Evolutionary conservation across 92 coral and sea anemone species (phyloP).

Genomic region (Isaurus tuberculatus): DNA sequence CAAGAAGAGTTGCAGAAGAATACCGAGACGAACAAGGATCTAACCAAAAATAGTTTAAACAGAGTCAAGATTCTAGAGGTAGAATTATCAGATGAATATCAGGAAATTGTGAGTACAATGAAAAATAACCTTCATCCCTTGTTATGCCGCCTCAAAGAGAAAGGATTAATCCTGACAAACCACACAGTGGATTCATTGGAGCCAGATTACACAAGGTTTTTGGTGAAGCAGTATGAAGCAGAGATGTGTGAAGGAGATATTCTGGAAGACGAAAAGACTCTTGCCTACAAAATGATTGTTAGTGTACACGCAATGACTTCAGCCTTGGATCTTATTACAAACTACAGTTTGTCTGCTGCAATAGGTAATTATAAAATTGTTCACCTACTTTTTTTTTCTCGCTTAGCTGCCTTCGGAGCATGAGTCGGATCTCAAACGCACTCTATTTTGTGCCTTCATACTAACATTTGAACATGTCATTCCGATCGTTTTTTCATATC

Average conservation of each 20-base stretch:
- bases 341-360: slow-evolving; percentile 82
- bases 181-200: slow-evolving; percentile 58
- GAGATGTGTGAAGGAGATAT: slow-evolving; percentile 41
- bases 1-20: slow-evolving; percentile 20
- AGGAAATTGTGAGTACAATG: slow-evolving; percentile 67
- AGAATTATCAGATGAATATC: slow-evolving; percentile 71
- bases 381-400: no score
- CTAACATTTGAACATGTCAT: no score
- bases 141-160: slow-evolving; percentile 74
- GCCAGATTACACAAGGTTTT: slow-evolving; percentile 83
- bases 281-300: slow-evolving; percentile 63
- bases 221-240: slow-evolving; percentile 81
- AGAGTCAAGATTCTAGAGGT: slow-evolving; percentile 50
- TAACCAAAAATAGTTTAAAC: not conserved
- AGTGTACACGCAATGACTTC: slow-evolving; percentile 86
- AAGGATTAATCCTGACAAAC: slow-evolving; percentile 61
- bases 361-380: slow-evolving; percentile 64
- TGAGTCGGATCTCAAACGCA: no score
- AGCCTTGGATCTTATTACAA: slow-evolving; percentile 73
- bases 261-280: slow-evolving; percentile 36
- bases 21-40: not conserved
- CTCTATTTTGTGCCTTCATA: no score
- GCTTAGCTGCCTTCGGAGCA: not conserved
- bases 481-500: no score
- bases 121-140: slow-evolving; percentile 67